Conservation (phyloP, 2,797 vertebrate genomes). For the Miichthys miiuy region DNA sequence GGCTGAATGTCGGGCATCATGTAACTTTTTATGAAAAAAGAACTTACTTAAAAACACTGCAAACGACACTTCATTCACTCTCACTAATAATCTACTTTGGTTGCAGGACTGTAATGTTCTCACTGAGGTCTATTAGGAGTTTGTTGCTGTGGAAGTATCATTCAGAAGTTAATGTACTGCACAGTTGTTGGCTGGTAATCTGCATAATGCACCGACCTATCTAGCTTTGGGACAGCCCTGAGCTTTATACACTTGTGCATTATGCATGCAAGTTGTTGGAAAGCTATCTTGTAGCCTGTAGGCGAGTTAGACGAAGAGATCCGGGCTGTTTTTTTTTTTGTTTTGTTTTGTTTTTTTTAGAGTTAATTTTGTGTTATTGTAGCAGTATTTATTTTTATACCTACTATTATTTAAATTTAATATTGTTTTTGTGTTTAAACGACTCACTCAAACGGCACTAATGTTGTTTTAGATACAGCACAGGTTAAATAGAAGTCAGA, state of each 20-base stretch:
- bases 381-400: not conserved
- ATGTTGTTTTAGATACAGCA: not conserved
- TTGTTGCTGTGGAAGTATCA: constrained; percentile 20
- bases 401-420: no score
- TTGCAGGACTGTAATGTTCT: constrained; percentile 31
- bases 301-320: not conserved
- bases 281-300: not conserved
- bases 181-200: constrained; percentile 13
- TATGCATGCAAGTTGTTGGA: constrained; percentile 15
- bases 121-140: constrained; percentile 20
- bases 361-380: not conserved
- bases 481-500: not conserved
- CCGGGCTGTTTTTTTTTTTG: not conserved
- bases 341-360: no score
- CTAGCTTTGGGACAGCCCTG: constrained; percentile 1
- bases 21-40: constrained; percentile 7
- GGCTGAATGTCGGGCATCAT: constrained; percentile 18
- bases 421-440: not conserved
- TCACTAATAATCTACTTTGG: constrained; percentile 9
- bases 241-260: constrained; percentile 6
- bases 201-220: constrained; percentile 22
- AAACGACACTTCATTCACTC: constrained; percentile 2
- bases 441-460: not conserved
- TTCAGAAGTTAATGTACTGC: constrained; percentile 48
- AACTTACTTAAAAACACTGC: constrained; percentile 2